These are phyloP conservation scores for Achlya flavicornis DNA, from an alignment of 2,888 invertebrate species.

Conservation along the genomic window DNA sequence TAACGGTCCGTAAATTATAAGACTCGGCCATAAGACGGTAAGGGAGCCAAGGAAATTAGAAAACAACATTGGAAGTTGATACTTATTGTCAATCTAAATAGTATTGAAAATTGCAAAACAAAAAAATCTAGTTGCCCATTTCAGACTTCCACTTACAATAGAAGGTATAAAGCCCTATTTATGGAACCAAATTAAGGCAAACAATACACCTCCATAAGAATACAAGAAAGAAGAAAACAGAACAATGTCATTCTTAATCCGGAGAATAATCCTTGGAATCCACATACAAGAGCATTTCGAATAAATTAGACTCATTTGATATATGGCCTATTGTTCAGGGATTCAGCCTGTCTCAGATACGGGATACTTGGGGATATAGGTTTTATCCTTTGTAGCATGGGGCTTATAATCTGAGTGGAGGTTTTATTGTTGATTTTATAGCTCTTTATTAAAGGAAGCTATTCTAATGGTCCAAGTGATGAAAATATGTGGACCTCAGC, in stretches of 20 bases:
- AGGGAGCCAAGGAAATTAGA: background rate
- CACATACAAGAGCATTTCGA: slow-evolving; percentile 29
- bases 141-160: background rate
- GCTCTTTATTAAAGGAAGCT: background rate
- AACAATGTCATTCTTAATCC: slow-evolving; percentile 25
- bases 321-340: slow-evolving; percentile 35
- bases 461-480: background rate
- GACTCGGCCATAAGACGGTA: no score
- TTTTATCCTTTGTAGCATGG: slow-evolving; percentile 1
- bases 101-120: background rate
- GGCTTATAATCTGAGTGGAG: background rate
- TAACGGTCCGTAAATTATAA: no score
- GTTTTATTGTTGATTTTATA: slow-evolving; percentile 1
- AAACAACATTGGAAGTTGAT: background rate
- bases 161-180: background rate
- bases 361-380: slow-evolving; percentile 10
- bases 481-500: background rate
- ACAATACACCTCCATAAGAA: slow-evolving; percentile 1
- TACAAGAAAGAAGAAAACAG: slow-evolving; percentile 5
- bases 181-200: background rate
- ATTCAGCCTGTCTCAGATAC: slow-evolving; percentile 13
- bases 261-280: slow-evolving; percentile 35
- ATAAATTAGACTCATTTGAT: slow-evolving; percentile 44
- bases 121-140: background rate
- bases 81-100: background rate